phyloP scores from a whole-genome alignment of 2,113 vertebrate genomes.

The Plecturocebus donacophilus region DNA sequence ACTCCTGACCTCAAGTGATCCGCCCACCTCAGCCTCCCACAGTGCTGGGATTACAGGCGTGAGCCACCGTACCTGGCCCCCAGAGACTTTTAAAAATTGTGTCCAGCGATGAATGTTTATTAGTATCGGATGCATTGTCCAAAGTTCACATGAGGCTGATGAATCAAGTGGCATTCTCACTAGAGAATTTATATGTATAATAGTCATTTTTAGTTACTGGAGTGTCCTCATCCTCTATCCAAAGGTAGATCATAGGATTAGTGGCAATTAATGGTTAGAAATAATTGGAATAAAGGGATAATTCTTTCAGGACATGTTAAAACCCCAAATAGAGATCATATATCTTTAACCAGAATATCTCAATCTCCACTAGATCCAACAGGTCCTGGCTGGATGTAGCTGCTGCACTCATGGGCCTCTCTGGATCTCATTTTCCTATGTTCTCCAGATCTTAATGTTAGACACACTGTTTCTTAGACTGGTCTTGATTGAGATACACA shows the following conservation, averaged over 20 bases:
- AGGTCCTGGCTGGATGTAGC: neutral
- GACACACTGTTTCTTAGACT: slow-evolving; percentile 8
- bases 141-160: slow-evolving; percentile 26
- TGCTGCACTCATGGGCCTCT: neutral
- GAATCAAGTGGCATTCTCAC: neutral
- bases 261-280: slow-evolving; percentile 45
- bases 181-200: neutral
- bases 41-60: too few relatives aligned
- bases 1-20: too few relatives aligned
- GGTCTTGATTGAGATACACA: neutral
- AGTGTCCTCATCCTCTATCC: neutral
- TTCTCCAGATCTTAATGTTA: slow-evolving; percentile 16
- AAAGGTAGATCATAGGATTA: slow-evolving; percentile 30
- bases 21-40: too few relatives aligned
- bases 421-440: neutral
- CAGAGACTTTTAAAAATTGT: neutral
- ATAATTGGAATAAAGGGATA: slow-evolving; percentile 15
- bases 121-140: neutral
- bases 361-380: neutral
- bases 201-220: slow-evolving; percentile 28
- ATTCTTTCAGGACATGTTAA: slow-evolving; percentile 47
- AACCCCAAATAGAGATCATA: slow-evolving; percentile 2
- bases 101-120: neutral
- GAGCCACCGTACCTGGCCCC: too few relatives aligned
- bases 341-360: neutral